A percentile compares a stretch with the other conserved stretches of the same genome.
These are phyloP conservation scores for Terrapene triunguis DNA, from an alignment of 2,113 vertebrate species.

Conservation along the genomic window DNA sequence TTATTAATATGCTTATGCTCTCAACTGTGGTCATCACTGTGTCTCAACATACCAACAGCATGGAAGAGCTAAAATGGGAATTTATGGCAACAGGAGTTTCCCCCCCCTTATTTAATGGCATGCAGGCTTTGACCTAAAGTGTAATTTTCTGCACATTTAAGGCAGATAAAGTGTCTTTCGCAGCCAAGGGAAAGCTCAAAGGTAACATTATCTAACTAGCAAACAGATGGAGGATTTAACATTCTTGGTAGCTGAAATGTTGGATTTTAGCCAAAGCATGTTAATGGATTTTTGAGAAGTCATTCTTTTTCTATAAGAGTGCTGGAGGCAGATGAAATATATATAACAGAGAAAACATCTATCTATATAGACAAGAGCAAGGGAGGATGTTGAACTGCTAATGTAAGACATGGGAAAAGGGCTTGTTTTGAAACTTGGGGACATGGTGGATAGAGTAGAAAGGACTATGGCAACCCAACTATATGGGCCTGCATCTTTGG, in stretches of 20 bases:
- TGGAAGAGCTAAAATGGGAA: slow-evolving; percentile 59
- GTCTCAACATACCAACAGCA: slow-evolving; percentile 40
- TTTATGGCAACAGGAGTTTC: slow-evolving; percentile 57
- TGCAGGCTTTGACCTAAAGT: slow-evolving; percentile 75
- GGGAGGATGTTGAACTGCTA: neutral
- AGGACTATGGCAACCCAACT: neutral
- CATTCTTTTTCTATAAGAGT: slow-evolving; percentile 45
- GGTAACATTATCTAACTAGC: slow-evolving; percentile 79
- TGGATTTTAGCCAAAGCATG: slow-evolving; percentile 65
- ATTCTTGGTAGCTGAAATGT: slow-evolving; percentile 74
- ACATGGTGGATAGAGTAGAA: neutral
- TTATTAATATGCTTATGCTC: slow-evolving; percentile 64
- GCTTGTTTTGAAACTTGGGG: neutral
- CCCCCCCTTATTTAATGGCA: slow-evolving; percentile 58
- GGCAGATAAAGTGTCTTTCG: slow-evolving; percentile 77
- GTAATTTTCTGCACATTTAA: slow-evolving; percentile 81
- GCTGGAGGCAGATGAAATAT: neutral
- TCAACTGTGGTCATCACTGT: slow-evolving; percentile 41
- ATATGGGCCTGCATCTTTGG: neutral
- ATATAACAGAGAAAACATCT: neutral
- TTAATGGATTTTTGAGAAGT: slow-evolving; percentile 77
- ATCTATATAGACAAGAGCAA: slow-evolving; percentile 3
- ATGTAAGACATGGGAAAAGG: neutral
- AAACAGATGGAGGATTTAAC: slow-evolving; percentile 78
- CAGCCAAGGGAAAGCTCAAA: slow-evolving; percentile 77